Percentiles rank a stretch among this genome's conserved stretches.
phyloP scores from a whole-genome alignment of 2,113 vertebrate genomes.

The Ellobius talpinus region DNA sequence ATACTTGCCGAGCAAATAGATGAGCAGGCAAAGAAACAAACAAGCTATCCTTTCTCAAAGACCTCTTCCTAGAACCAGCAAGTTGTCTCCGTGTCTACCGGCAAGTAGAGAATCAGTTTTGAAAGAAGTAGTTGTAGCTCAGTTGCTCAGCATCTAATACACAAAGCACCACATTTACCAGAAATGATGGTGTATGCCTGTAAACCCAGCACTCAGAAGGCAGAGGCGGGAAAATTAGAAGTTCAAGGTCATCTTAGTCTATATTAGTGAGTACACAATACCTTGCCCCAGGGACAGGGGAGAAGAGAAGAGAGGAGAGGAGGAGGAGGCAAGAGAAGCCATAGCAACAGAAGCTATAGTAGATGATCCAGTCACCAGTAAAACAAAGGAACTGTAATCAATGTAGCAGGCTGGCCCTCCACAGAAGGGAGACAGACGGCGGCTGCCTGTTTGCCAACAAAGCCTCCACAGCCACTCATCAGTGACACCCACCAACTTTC shows the following conservation, averaged over 20 bases:
- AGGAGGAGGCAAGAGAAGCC: not conserved
- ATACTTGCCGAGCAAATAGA: not conserved
- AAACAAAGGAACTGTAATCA: not conserved
- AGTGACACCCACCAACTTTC: conserved; percentile 68
- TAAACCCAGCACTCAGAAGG: not conserved
- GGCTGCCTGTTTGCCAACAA: conserved; percentile 83
- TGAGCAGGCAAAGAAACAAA: not conserved
- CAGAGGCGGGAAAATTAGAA: not conserved
- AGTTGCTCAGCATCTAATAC: not conserved
- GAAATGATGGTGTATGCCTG: not conserved
- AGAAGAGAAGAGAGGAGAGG: not conserved
- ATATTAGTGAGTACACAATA: not conserved
- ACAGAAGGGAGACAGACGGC: not conserved
- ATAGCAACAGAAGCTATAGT: not conserved
- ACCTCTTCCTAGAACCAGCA: not conserved
- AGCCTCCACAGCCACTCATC: conserved; percentile 73
- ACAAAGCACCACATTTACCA: not conserved
- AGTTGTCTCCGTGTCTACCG: not conserved
- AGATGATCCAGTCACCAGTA: not conserved
- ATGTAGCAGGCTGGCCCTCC: not conserved
- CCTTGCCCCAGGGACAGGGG: too few species aligned
- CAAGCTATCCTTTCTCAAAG: not conserved
- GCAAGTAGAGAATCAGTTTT: not conserved
- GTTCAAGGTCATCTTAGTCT: not conserved
- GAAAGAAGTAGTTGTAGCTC: not conserved